Conservation (phyloP, 2,888 invertebrate species). For the Drosophila limbata region DNA sequence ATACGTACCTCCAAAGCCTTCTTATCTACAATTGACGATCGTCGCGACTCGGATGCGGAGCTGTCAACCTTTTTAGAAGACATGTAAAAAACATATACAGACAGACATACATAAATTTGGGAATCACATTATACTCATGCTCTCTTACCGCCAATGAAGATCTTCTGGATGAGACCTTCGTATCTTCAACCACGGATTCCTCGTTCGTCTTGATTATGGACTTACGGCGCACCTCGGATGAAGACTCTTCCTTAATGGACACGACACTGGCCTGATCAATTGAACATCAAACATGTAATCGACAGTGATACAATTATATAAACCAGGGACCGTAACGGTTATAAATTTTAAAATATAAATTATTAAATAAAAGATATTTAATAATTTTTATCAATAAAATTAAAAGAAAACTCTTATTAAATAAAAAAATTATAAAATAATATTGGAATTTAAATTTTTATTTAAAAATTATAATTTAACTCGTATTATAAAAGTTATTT, state of each 20-base stretch:
- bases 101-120: neutral
- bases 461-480: too few relatives aligned
- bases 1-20: conserved; percentile 80
- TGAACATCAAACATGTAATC: conserved; percentile 9
- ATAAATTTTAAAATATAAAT: too few relatives aligned
- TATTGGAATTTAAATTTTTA: too few relatives aligned
- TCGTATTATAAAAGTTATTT: too few relatives aligned
- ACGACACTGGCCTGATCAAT: conserved; percentile 63
- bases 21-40: conserved; percentile 82
- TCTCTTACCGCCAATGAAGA: conserved; percentile 82
- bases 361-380: too few relatives aligned
- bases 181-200: conserved; percentile 65
- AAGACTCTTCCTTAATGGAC: conserved; percentile 76
- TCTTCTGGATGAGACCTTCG: conserved; percentile 77
- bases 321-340: too few relatives aligned
- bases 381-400: too few relatives aligned
- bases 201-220: conserved; percentile 72
- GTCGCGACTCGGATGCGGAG: conserved; percentile 74
- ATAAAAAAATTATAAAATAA: too few relatives aligned
- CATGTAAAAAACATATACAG: neutral
- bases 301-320: conserved; percentile 5
- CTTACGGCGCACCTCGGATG: conserved; percentile 74
- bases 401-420: too few relatives aligned
- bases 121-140: neutral
- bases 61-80: conserved; percentile 71